These are phyloP conservation scores for Melanerpes aurifrons DNA, from an alignment of 2,113 vertebrate genomes.

Conservation along the genomic window DNA sequence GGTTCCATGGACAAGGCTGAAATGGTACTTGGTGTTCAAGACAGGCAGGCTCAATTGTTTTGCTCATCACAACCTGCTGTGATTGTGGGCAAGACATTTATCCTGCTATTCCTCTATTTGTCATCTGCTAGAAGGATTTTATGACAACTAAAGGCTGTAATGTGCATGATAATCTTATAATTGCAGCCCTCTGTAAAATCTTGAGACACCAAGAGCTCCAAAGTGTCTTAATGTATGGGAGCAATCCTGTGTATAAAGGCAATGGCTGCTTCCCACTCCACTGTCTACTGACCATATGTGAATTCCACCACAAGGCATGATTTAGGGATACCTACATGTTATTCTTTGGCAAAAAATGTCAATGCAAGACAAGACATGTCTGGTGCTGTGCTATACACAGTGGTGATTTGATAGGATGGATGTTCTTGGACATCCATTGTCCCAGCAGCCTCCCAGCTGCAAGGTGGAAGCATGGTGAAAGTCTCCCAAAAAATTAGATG, in stretches of 20 bases:
- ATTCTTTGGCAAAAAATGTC: not conserved
- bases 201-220: not conserved
- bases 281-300: not conserved
- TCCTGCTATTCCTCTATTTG: not conserved
- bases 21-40: not conserved
- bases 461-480: not conserved
- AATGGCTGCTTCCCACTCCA: not conserved
- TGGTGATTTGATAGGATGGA: not conserved
- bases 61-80: not conserved
- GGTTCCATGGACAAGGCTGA: not conserved
- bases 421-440: fast-evolving
- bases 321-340: not conserved
- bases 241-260: not conserved
- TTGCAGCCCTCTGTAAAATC: not conserved
- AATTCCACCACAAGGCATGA: not conserved
- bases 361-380: not conserved
- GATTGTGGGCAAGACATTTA: not conserved
- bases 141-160: not conserved
- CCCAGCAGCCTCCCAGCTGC: not conserved
- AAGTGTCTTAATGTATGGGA: not conserved
- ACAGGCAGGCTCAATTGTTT: not conserved
- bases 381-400: not conserved
- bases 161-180: not conserved
- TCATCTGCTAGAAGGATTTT: not conserved
- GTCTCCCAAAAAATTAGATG: not conserved